A percentile compares a stretch with the other conserved stretches of the same genome.
Conservation (phyloP, 2,797 vertebrate species). For the Spheniscus humboldti region DNA sequence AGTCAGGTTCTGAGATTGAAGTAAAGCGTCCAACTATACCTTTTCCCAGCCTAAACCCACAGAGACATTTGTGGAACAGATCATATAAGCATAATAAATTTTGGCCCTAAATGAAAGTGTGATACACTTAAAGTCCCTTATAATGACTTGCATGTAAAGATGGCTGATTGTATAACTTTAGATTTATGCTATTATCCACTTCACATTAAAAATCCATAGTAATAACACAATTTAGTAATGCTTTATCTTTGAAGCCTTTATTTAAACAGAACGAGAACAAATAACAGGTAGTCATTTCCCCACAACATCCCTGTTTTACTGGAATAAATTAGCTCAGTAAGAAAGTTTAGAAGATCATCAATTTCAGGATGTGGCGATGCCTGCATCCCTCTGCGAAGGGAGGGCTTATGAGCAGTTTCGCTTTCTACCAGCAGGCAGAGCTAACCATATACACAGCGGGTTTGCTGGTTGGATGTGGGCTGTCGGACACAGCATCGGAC, state of each 20-base stretch:
- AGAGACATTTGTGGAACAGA: neutral
- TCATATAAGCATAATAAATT: neutral
- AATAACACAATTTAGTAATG: neutral
- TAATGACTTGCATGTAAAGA: neutral
- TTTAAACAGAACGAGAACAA: neutral
- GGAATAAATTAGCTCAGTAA: neutral
- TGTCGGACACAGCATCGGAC: fast-evolving
- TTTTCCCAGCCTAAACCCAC: neutral
- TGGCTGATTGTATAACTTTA: neutral
- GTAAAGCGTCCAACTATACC: neutral
- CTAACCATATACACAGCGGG: too few relatives aligned
- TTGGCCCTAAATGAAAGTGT: neutral
- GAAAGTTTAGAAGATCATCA: neutral
- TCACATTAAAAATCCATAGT: neutral
- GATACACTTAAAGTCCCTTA: neutral
- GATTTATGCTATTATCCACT: neutral
- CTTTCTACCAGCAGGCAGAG: neutral
- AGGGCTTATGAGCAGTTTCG: neutral
- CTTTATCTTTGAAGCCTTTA: neutral
- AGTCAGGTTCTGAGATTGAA: neutral
- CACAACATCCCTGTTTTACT: neutral
- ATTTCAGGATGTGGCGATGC: neutral
- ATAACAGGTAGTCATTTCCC: neutral
- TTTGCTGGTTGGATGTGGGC: neutral
- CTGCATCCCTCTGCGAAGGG: neutral